These are phyloP conservation scores for Rhabditoides inermis DNA, from an alignment of 2,888 invertebrate species.

Conservation along the genomic window DNA sequence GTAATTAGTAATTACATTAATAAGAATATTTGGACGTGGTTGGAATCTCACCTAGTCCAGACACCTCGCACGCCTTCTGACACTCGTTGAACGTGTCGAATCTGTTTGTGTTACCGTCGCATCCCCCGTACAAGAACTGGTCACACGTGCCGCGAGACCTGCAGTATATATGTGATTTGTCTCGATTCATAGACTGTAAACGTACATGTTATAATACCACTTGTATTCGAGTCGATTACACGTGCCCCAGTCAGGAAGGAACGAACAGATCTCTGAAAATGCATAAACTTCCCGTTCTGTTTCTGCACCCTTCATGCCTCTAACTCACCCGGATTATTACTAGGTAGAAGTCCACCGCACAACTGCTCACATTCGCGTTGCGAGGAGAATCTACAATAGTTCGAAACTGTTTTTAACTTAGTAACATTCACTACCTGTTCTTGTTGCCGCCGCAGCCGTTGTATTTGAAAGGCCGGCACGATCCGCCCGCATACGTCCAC, in stretches of 20 bases:
- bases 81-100: slow-evolving; percentile 42
- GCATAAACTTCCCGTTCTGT: not conserved
- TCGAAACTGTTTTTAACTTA: too few relatives aligned
- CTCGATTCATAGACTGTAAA: not conserved
- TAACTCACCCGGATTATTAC: slow-evolving; percentile 21
- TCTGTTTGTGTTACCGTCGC: slow-evolving; percentile 44
- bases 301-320: not conserved
- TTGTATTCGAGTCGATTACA: slow-evolving; percentile 43
- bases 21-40: too few relatives aligned
- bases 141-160: slow-evolving; percentile 39
- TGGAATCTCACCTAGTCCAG: slow-evolving; percentile 23
- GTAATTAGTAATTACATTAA: not conserved
- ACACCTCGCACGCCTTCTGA: slow-evolving; percentile 41
- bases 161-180: not conserved
- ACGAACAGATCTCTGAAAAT: slow-evolving; percentile 34
- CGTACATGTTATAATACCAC: slow-evolving; percentile 44
- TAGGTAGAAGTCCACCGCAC: slow-evolving; percentile 29
- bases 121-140: slow-evolving; percentile 47
- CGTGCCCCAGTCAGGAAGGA: slow-evolving; percentile 43
- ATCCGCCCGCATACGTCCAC: too few relatives aligned
- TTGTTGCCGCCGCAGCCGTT: too few relatives aligned
- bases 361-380: slow-evolving; percentile 24
- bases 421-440: too few relatives aligned
- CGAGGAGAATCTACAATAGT: slow-evolving; percentile 21
- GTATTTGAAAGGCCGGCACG: too few relatives aligned